Conservation (phyloP, 2,888 invertebrate species). For the Drosophila demipolita region DNA sequence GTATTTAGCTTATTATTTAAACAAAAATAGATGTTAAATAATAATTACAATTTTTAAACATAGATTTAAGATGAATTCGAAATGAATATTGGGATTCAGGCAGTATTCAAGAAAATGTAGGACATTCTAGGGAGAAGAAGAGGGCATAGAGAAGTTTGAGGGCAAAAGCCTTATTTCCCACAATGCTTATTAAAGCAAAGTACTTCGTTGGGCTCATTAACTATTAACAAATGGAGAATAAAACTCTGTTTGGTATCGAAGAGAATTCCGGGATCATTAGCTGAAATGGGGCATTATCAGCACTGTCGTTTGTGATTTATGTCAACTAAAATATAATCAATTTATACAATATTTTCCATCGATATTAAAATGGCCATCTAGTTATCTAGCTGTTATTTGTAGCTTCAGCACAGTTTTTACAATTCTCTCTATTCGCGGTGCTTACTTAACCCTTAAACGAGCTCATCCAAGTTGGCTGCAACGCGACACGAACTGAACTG, state of each 20-base stretch:
- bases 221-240: background rate
- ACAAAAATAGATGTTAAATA: background rate
- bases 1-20: background rate
- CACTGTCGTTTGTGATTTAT: background rate
- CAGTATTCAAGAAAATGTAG: background rate
- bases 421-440: slow-evolving; percentile 7
- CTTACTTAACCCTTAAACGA: slow-evolving; percentile 28
- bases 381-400: background rate
- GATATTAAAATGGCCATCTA: background rate
- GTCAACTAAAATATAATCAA: background rate
- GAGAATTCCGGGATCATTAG: background rate
- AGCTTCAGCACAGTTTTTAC: slow-evolving; percentile 12
- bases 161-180: background rate
- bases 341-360: background rate
- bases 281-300: background rate
- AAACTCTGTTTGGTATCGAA: background rate
- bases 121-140: background rate
- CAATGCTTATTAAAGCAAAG: background rate
- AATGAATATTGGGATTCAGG: background rate
- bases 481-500: slow-evolving; percentile 46
- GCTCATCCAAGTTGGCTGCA: slow-evolving; percentile 36
- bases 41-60: background rate
- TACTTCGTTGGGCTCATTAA: background rate
- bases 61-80: background rate
- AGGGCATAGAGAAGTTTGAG: background rate